Base-by-base conservation (phyloP, 2,797 vertebrate genomes). In the Danio choprae region DNA sequence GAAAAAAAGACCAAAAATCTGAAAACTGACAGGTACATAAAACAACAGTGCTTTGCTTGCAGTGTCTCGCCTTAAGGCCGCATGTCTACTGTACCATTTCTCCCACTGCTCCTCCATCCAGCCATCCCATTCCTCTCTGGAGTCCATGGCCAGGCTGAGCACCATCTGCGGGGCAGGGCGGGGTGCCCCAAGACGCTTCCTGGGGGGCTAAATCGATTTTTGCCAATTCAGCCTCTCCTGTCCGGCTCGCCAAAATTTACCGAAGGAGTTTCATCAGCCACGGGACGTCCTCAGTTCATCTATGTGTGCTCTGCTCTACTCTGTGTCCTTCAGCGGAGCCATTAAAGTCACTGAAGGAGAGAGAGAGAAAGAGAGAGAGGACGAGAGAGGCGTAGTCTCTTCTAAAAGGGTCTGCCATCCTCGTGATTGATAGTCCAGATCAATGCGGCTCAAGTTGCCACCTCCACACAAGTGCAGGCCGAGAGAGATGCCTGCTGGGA, bases 41-140 rank as follows among this genome's bases (percentile, higher is more conserved):
- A 29, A 29, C 29, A n/a, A n/a, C n/a, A n/a, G n/a, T 29, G 29
- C 29, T 29, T 29, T 29, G 29, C 29, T 29, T 29, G 29, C 29
- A 29, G 29, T 29, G 29, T 29, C 29, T 29, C 29, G 29, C 29
- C 29, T 29, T 29, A 70, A 71, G 29, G 55, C 64, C 46, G 2
- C 36, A 41, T 12, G 4, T 13, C 18, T 63, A 62, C 64, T 63
- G 73, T 86, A 87, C 86, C 86, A 87, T 87, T 87, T 86, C 76
- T 87, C 85, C 87, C 87, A 88, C 82, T 88, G 87, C 63, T 88
- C 87, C 59, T 88, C 87, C 85, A 88, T 81, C 82, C 84, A 87
- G 86, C 84, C 83, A 36, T 84, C 85, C 74, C 84, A 85, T 75
- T 88, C 84, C 80, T 87, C 87, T 77, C 81, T 81, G 59, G 84